A percentile compares a stretch with the other conserved stretches of the same genome.
These are phyloP conservation scores for Tetropium fuscum DNA, from an alignment of 2,888 invertebrate species.

Conservation along the genomic window DNA sequence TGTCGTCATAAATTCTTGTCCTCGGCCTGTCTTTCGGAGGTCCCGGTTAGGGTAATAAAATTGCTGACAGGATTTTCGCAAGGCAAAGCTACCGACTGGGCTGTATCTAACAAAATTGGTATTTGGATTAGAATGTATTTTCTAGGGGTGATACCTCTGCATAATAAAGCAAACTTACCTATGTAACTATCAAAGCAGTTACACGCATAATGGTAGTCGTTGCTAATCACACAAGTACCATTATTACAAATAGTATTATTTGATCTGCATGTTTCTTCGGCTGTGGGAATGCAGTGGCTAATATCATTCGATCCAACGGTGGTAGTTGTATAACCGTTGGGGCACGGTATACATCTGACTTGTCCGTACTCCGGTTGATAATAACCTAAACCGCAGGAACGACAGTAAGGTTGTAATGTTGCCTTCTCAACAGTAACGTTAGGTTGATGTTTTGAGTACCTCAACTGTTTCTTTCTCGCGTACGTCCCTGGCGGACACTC, in stretches of 20 bases:
- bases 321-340: conserved; percentile 67
- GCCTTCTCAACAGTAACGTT: conserved; percentile 57
- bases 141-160: too few species aligned
- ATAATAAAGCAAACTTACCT: too few species aligned
- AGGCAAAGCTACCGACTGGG: too few species aligned
- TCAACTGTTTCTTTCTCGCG: conserved; percentile 60
- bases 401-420: conserved; percentile 70
- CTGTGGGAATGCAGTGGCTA: conserved; percentile 66
- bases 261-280: conserved; percentile 66
- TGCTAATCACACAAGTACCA: conserved; percentile 61
- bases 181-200: conserved; percentile 67
- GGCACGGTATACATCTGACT: conserved; percentile 70
- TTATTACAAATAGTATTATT: conserved; percentile 67
- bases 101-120: too few species aligned
- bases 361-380: conserved; percentile 73
- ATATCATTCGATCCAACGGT: conserved; percentile 62
- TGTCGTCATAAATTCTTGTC: too few species aligned
- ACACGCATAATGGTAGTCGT: conserved; percentile 65
- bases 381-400: conserved; percentile 70
- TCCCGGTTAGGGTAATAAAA: too few species aligned
- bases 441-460: conserved; percentile 50
- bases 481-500: conserved; percentile 70
- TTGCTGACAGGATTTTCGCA: too few species aligned
- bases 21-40: too few species aligned
- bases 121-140: too few species aligned